phyloP scores from a whole-genome alignment of 2,113 vertebrate species.

The Leptosomus discolor region DNA sequence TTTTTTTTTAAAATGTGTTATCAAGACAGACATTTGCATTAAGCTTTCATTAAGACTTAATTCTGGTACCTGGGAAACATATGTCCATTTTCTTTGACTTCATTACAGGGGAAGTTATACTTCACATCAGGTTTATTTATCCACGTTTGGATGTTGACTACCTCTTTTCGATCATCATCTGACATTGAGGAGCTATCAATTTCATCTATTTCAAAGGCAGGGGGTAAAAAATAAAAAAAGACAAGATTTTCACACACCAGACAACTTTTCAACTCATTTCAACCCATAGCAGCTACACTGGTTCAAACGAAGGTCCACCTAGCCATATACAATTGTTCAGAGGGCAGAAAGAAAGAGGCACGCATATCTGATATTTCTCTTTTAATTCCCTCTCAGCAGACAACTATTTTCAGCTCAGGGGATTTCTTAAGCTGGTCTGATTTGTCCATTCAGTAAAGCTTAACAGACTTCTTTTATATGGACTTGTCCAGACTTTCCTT shows the following conservation, averaged over 20 bases:
- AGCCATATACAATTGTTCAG: neutral
- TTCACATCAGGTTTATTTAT: conserved; percentile 97
- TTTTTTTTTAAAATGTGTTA: neutral
- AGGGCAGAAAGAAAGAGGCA: neutral
- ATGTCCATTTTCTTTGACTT: conserved; percentile 97
- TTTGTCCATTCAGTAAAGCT: neutral
- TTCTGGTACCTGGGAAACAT: conserved; percentile 92
- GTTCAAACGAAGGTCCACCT: neutral
- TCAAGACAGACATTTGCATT: neutral
- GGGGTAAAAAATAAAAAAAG: neutral
- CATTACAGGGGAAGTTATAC: conserved; percentile 92
- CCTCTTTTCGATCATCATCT: conserved; percentile 95
- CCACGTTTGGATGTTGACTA: conserved; percentile 98
- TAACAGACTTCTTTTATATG: neutral
- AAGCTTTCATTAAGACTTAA: neutral
- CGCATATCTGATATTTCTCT: neutral
- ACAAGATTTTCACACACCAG: neutral
- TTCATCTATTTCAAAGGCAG: conserved; percentile 81
- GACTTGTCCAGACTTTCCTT: neutral
- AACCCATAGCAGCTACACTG: neutral
- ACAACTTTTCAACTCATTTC: neutral
- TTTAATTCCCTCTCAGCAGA: neutral
- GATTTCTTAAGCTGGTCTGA: neutral
- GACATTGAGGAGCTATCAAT: conserved; percentile 98
- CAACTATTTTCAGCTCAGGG: neutral